Percentiles rank a stretch among this genome's conserved stretches.
phyloP scores from a whole-genome alignment of 2,797 vertebrate genomes.

The Gadopsis bispinosus region DNA sequence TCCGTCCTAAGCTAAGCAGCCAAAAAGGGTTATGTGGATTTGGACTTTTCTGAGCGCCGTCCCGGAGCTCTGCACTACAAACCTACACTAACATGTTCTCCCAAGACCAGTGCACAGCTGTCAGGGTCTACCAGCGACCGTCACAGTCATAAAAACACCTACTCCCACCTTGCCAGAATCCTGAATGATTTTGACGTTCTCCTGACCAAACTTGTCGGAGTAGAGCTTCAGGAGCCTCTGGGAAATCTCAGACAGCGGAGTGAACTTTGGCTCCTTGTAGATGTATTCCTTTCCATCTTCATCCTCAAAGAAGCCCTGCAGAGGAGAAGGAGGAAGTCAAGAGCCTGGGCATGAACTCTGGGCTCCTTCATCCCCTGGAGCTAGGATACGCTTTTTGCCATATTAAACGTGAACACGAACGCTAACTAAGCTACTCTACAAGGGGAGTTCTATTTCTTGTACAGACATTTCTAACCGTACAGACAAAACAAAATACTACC shows the following conservation, averaged over 20 bases:
- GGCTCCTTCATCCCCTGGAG: neutral
- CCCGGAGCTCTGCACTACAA: conserved; percentile 20
- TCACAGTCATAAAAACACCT: neutral
- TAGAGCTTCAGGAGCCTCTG: conserved; percentile 97
- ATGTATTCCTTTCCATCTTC: conserved; percentile 99
- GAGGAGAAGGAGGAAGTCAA: conserved; percentile 3
- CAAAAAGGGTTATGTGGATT: neutral
- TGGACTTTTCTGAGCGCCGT: neutral
- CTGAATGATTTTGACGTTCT: conserved; percentile 99
- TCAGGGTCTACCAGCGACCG: neutral
- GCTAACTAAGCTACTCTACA: neutral
- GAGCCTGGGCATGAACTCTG: neutral
- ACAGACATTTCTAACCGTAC: neutral
- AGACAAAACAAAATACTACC: neutral
- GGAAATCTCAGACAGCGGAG: conserved; percentile 96
- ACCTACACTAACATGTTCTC: conserved; percentile 1
- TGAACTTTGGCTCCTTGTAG: conserved; percentile 99
- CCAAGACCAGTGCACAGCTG: neutral
- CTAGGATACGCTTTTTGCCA: no score
- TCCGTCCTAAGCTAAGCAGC: no score
- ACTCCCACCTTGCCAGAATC: conserved; percentile 93
- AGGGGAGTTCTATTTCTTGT: neutral
- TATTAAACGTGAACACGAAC: neutral
- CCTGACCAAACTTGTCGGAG: conserved; percentile 97
- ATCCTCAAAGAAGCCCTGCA: conserved; percentile 97